Evolutionary conservation across 2,113 vertebrate species (phyloP).

Genomic region (Neogale vison): DNA sequence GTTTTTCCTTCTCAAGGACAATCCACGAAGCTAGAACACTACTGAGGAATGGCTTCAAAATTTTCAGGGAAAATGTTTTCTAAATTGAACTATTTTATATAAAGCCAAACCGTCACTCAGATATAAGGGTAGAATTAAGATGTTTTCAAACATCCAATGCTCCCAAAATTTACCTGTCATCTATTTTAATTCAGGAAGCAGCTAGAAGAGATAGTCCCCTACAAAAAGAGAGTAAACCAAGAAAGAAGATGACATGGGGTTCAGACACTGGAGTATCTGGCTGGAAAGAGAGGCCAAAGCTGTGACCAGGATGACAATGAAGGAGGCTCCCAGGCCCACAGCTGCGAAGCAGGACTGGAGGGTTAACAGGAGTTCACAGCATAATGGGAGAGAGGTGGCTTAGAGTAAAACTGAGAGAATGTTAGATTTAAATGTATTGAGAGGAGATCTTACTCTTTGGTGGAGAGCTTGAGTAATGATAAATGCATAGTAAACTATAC

Average conservation of each 20-base stretch:
- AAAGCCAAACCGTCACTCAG: background rate
- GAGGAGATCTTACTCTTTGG: background rate
- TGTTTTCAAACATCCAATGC: background rate
- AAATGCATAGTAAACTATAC: background rate
- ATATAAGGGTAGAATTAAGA: background rate
- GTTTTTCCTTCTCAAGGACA: background rate
- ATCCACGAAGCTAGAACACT: background rate
- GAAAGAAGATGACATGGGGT: background rate
- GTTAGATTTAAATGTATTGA: background rate
- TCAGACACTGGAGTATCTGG: background rate
- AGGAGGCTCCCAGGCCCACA: background rate
- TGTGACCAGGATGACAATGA: background rate
- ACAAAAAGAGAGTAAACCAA: background rate
- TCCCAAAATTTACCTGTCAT: background rate
- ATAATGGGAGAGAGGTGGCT: background rate
- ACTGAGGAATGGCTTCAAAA: background rate
- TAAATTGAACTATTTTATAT: background rate
- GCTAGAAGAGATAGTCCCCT: background rate
- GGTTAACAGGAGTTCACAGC: background rate
- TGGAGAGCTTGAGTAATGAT: background rate
- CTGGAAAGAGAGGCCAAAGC: background rate
- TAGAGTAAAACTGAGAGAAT: background rate
- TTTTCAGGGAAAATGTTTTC: background rate
- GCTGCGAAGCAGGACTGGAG: background rate
- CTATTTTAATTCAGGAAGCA: background rate